Evolutionary conservation across 2,797 vertebrate species (phyloP), one percentile per base, ranked within the genome.

Genomic region (Phalloptychus januarius): DNA sequence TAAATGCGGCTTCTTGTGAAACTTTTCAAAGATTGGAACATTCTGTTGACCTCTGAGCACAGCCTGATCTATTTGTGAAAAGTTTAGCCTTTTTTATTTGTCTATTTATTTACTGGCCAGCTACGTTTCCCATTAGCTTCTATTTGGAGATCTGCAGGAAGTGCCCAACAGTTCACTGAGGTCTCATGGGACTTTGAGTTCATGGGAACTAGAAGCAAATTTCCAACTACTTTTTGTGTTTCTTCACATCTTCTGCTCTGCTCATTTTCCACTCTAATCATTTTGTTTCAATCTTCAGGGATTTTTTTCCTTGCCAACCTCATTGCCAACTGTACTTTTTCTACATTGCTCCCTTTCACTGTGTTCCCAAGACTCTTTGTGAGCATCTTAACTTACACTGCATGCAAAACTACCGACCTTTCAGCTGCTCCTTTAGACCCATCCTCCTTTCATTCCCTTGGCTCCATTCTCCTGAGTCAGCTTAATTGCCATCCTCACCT

Each of bases 91-190:
- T 78, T 78, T 0, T 61, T 75, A 44, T 79, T 65, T 80, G 28
- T 74, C 61, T 38, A 36, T 65, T 58, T 74, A 76, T 50, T 71
- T 80, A 52, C 33, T 28, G 25, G 61, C 73, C 70, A 52, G 83
- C 54, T 50, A 5, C 4, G 31, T 90, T 91, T 94, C 92, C 89
- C 87, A 87, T 87, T 76, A 2, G n/a, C 15, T 50, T 85, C 90
- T 93, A 94, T 91, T 92, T 90, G 86, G 87, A 91, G 91, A 80
- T 78, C 79, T 42, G 78, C 86, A 93, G 90, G 92, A 94, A 93
- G 87, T 85, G 75, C 80, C 87, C 89, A 13, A 45, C 72, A 78
- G 81, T 92, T 92, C 90, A 90, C 74, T 71, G 50, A 76, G 73
- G 79, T 77, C 89, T 88, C 88, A 7, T 54, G 85, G 87, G 92